Conservation (phyloP, 2,888 invertebrate species). For the Alloscopus bannaensis region DNA sequence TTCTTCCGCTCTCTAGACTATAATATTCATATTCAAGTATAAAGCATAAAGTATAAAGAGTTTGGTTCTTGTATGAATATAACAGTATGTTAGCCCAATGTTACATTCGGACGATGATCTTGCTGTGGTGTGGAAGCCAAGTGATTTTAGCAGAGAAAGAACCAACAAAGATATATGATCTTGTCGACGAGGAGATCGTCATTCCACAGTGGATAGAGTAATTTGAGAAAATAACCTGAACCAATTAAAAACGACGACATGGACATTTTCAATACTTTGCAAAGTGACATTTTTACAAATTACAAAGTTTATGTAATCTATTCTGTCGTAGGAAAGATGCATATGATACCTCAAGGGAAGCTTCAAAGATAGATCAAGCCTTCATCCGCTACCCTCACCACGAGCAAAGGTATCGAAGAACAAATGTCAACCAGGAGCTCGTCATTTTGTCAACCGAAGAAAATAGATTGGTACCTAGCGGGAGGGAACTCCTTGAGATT, state of each 20-base stretch:
- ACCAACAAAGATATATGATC: slow-evolving; percentile 23
- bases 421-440: slow-evolving; percentile 11
- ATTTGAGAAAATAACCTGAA: background rate
- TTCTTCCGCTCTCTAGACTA: too few species aligned
- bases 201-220: slow-evolving; percentile 32
- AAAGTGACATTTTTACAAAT: background rate
- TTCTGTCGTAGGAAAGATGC: background rate
- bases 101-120: too few species aligned
- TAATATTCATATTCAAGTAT: too few species aligned
- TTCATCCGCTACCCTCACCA: slow-evolving; percentile 10
- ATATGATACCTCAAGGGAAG: slow-evolving; percentile 1
- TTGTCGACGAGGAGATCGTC: slow-evolving; percentile 13
- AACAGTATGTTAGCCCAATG: too few species aligned
- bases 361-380: background rate
- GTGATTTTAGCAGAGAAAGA: too few species aligned
- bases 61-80: too few species aligned
- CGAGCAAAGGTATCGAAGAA: slow-evolving; percentile 16
- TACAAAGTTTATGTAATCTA: background rate
- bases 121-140: too few species aligned
- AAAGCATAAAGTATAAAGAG: too few species aligned
- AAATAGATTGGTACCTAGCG: background rate
- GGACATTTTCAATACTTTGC: background rate
- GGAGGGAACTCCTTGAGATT: background rate
- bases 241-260: slow-evolving; percentile 1
- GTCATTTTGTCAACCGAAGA: background rate